Evolutionary conservation across 2,888 invertebrate species (phyloP).

Genomic region (Catocala fraxini): DNA sequence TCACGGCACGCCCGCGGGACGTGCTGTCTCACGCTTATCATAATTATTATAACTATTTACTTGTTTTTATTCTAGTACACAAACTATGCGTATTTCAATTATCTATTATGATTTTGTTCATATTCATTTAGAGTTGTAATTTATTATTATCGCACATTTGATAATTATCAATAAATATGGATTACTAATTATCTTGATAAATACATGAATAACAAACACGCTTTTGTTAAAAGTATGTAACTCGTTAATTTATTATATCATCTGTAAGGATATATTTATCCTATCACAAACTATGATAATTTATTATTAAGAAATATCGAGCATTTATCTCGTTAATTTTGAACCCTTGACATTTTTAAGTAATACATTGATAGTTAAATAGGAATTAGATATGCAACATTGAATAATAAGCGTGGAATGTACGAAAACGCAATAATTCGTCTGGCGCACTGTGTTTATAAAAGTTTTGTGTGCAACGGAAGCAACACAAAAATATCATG

Average conservation of each 20-base stretch:
- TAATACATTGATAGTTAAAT: too few species aligned
- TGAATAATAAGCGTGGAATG: background rate
- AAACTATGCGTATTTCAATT: background rate
- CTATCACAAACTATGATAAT: too few species aligned
- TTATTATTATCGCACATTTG: background rate
- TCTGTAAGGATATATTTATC: too few species aligned
- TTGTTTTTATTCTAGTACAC: constrained; percentile 19
- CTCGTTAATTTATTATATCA: too few species aligned
- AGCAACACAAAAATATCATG: constrained; percentile 56
- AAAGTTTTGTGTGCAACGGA: constrained; percentile 54
- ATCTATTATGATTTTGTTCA: too few species aligned
- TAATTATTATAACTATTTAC: constrained; percentile 51
- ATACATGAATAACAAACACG: too few species aligned
- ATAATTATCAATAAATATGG: constrained; percentile 8
- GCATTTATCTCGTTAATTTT: too few species aligned
- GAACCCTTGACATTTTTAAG: too few species aligned
- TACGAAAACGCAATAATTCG: constrained; percentile 10
- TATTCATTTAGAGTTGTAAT: background rate
- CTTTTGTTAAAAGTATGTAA: too few species aligned
- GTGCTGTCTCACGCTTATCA: constrained; percentile 67
- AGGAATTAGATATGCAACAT: constrained; percentile 4
- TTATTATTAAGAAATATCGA: too few species aligned
- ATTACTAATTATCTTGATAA: too few species aligned
- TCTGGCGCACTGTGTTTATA: constrained; percentile 21
- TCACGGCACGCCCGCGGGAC: constrained; percentile 60